phyloP scores from a whole-genome alignment of 2,888 invertebrate genomes.

The Autographa pulchrina region DNA sequence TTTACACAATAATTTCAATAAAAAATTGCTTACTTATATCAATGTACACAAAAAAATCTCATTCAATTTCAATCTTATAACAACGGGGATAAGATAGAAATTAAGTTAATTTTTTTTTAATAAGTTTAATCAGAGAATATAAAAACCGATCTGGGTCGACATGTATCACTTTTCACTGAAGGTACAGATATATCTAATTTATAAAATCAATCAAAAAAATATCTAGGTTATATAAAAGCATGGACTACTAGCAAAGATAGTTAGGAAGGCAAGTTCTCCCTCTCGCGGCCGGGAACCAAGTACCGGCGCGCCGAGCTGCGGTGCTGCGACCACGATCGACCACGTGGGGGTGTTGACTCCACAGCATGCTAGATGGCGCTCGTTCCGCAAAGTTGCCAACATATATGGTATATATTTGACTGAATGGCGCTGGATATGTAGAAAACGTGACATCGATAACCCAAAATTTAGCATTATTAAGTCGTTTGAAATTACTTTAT shows the following conservation, averaged over 20 bases:
- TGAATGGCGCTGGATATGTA: constrained; percentile 9
- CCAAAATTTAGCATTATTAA: constrained; percentile 9
- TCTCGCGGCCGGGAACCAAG: too few relatives aligned
- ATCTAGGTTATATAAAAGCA: too few relatives aligned
- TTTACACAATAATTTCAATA: neutral
- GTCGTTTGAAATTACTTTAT: constrained; percentile 15
- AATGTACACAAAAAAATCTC: constrained; percentile 13
- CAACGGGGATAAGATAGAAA: neutral
- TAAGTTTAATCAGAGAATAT: constrained; percentile 14
- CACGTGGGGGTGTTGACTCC: too few relatives aligned
- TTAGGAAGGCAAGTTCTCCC: too few relatives aligned
- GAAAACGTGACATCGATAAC: constrained; percentile 18
- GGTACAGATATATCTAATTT: too few relatives aligned
- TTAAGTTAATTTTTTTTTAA: neutral
- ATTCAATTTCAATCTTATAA: constrained; percentile 11
- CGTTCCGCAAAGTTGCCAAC: too few relatives aligned
- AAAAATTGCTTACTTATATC: constrained; percentile 11
- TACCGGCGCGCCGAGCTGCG: too few relatives aligned
- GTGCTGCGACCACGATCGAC: too few relatives aligned
- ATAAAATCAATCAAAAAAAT: too few relatives aligned
- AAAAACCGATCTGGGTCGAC: constrained; percentile 14
- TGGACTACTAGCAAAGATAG: too few relatives aligned
- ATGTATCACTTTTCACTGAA: constrained; percentile 17
- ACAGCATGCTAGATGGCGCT: too few relatives aligned
- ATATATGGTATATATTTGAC: constrained; percentile 10